phyloP scores from a whole-genome alignment of 2,888 invertebrate species.

The Drosophila ezoana region DNA sequence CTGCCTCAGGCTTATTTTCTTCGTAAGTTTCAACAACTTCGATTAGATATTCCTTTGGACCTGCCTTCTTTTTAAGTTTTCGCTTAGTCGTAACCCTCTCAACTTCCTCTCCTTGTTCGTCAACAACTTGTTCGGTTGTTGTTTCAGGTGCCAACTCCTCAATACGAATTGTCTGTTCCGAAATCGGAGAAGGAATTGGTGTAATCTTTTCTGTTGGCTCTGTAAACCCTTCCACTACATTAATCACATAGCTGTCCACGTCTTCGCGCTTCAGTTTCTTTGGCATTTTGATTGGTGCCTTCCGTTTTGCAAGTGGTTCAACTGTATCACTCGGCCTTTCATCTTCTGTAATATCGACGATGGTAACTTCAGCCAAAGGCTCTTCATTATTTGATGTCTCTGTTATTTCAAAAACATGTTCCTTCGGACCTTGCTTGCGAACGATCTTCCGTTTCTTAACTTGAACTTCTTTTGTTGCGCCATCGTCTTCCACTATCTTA shows the following conservation, averaged over 20 bases:
- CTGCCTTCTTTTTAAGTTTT: slow-evolving; percentile 84
- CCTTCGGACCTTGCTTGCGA: slow-evolving; percentile 83
- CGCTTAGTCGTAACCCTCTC: slow-evolving; percentile 81
- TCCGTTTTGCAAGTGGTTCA: slow-evolving; percentile 17
- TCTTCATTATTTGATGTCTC: slow-evolving; percentile 84
- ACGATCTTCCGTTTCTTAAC: slow-evolving; percentile 85
- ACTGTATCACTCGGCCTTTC: slow-evolving; percentile 39
- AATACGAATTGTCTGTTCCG: slow-evolving; percentile 72
- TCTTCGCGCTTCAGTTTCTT: slow-evolving; percentile 67
- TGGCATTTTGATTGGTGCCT: slow-evolving; percentile 54
- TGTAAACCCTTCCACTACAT: slow-evolving; percentile 63
- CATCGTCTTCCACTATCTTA: slow-evolving; percentile 75
- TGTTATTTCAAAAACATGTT: slow-evolving; percentile 84
- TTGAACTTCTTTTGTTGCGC: slow-evolving; percentile 82
- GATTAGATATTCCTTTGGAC: slow-evolving; percentile 84
- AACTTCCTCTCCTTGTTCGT: slow-evolving; percentile 77
- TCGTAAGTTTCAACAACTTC: slow-evolving; percentile 84
- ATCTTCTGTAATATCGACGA: slow-evolving; percentile 58
- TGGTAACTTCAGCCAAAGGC: slow-evolving; percentile 81
- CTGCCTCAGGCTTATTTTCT: slow-evolving; percentile 84
- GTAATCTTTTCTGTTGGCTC: slow-evolving; percentile 12
- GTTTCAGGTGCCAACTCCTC: slow-evolving; percentile 83
- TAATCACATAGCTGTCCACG: slow-evolving; percentile 66
- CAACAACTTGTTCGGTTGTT: slow-evolving; percentile 82
- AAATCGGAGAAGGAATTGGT: slow-evolving; percentile 22